Base-by-base conservation (phyloP, 23 tunicate species). In the Phallusia fumigata region DNA sequence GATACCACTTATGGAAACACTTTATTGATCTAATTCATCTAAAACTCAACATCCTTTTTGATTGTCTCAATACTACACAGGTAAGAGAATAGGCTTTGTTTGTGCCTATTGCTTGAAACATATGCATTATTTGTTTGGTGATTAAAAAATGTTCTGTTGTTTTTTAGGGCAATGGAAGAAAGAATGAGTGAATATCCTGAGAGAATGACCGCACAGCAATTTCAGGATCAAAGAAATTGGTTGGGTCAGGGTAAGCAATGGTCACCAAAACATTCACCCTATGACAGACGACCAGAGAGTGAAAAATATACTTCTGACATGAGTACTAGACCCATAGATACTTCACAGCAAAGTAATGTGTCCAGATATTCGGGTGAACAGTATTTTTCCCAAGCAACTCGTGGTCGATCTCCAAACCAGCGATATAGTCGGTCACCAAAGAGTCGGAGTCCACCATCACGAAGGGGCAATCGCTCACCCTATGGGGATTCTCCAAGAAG, bases 381-480 rank as follows among this genome's bases (percentile, higher is more conserved):
- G 69, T 58, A 21, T 24, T 58, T 58, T 13, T 58, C 69, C 26
- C 69, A 58, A 58, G 11, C 26, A 58, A 74, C 32, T 8, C 45
- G 40, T 19, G 40, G 77, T 31, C 34, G 77, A 19, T 74, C 77
- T 3, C 77, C 77, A 2, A 33, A 74, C 12, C 73, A 31, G 0
- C 72, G 52, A 30, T 51, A 12, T 8, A 79, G 86, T 75, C 79
- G 45, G 32, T 83, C 86, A 21, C 86, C 86, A 75, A 73, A 13
- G 18, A 13, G 36, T 33, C 76, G 81, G 45, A 83, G 52, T 49
- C 32, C 80, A 33, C 49, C 49, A 15, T 3, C n/a, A 13, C 78
- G 79, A 18, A 53, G 75, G 28, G 31, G 75, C n/a, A 58, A 58
- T 58, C 50, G 83, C 33, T 85, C 89, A 6, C 89, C 89, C 19